A percentile compares a stretch with the other conserved stretches of the same genome.
Evolutionary conservation across 1,140 invertebrate genomes (phyloP).

Genomic region (Caenorhabditis inopinata): DNA sequence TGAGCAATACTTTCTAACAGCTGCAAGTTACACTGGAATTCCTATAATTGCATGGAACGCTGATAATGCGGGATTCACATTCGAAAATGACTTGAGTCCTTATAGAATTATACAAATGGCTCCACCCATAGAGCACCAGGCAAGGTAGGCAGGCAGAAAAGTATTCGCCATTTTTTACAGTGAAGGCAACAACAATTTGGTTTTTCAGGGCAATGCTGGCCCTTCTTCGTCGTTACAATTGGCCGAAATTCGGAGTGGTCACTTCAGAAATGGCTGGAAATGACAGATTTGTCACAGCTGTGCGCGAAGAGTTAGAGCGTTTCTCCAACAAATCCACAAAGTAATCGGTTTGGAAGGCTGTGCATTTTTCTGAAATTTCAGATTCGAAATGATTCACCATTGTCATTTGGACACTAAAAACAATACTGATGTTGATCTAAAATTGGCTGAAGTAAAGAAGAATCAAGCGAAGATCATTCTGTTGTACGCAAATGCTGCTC

Average conservation of each 20-base stretch:
- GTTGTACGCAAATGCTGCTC: slow-evolving; percentile 83
- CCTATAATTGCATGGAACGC: slow-evolving; percentile 66
- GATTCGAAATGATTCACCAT: slow-evolving; percentile 59
- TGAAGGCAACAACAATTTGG: neutral
- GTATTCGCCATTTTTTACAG: no score
- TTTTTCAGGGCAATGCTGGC: slow-evolving; percentile 55
- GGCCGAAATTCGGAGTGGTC: slow-evolving; percentile 61
- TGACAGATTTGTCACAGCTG: slow-evolving; percentile 50
- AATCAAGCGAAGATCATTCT: slow-evolving; percentile 90
- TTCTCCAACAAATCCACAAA: slow-evolving; percentile 38
- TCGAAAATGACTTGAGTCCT: slow-evolving; percentile 31
- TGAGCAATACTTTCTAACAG: slow-evolving; percentile 59
- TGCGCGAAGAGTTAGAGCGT: slow-evolving; percentile 50
- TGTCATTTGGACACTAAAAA: slow-evolving; percentile 52
- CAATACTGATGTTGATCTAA: slow-evolving; percentile 47
- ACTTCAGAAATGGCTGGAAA: slow-evolving; percentile 60
- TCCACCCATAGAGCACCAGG: slow-evolving; percentile 65
- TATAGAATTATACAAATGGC: slow-evolving; percentile 61
- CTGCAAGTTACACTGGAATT: slow-evolving; percentile 61
- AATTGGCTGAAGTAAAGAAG: slow-evolving; percentile 74
- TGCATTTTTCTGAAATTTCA: slow-evolving; percentile 35
- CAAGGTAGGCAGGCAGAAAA: no score
- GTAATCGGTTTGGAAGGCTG: neutral
- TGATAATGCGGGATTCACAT: slow-evolving; percentile 58
- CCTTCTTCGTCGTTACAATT: slow-evolving; percentile 59